Evolutionary conservation across 30 jellyfish, hydroid and myxozoan species (phyloP), one percentile per base, ranked within the genome.

Genomic region (Cassiopea xamachana): DNA sequence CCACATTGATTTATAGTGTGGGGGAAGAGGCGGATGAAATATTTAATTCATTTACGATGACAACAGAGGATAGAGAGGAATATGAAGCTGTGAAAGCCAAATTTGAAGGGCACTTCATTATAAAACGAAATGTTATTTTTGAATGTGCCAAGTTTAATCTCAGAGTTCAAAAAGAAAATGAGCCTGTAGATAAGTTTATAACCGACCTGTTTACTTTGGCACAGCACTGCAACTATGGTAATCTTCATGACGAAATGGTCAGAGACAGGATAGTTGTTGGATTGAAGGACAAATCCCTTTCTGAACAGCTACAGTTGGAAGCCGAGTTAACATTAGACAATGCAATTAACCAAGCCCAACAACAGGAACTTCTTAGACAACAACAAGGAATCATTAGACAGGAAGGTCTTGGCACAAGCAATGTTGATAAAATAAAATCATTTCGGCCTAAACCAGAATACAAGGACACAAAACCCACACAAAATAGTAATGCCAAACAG

Each of bases 261-360:
- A 39, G 64, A 62, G 94, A 76, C 69, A 74, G 88, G 64, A 62
- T 76, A 17, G 88, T 86, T 19, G 94, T 86, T 70, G 89, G 94
- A 77, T 16, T 86, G 55, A 58, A n/a, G 61, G 94, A 86, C 85
- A 76, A 59, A 76, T 18, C 50, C 60, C 51, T 86, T 2, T 62
- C 94, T 13, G 89, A 74, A 86, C 0, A 58, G 73, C 82, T 86
- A 15, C 88, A 85, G 83, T 48, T 85, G 64, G 64, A 55, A 55
- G 88, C 85, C 0, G 92, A 85, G 46, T 58, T 74, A 60, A 75
- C 88, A 39, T 49, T 86, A 18, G 81, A 51, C 1, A 86, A 73
- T 17, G 94, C 94, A 12, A 62, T 86, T 27, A 86, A 74, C 61
- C 58, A n/a, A 43, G 94, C 73, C 61, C 5, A 83, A 58, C 94